Evolutionary conservation across 2,797 vertebrate species (phyloP).

Genomic region (Graptemys geographica): DNA sequence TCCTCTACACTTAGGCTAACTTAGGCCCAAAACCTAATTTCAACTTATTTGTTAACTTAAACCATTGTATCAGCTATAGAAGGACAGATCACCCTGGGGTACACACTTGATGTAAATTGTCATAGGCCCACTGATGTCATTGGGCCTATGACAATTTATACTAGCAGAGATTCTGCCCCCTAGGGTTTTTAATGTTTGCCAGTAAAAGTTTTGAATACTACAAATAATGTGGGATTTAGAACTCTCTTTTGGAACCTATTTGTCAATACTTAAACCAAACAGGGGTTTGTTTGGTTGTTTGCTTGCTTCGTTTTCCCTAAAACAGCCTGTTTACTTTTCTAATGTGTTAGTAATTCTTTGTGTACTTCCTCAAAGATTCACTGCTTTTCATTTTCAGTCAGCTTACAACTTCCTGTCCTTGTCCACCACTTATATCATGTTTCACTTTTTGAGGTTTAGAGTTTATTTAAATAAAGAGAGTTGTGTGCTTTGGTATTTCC

Average conservation of each 20-base stretch:
- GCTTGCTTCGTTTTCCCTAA: not conserved
- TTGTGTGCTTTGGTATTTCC: not conserved
- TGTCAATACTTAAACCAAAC: not conserved
- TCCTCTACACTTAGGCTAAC: not conserved
- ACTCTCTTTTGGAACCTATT: not conserved
- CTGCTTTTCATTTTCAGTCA: not conserved
- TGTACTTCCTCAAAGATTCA: not conserved
- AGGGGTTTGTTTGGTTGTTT: not conserved
- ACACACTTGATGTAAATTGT: not conserved
- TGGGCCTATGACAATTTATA: not conserved
- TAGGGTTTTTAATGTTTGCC: not conserved
- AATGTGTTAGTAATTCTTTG: not conserved
- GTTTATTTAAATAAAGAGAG: not conserved
- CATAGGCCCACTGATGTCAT: not conserved
- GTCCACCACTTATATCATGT: not conserved
- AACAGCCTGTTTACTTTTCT: not conserved
- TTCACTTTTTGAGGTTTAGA: not conserved
- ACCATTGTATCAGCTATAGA: not conserved
- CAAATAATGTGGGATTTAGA: not conserved
- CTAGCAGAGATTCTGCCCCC: not conserved
- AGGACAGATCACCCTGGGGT: not conserved
- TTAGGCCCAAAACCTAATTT: not conserved
- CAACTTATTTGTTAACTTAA: no score
- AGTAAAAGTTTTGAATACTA: not conserved
- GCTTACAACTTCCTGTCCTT: not conserved